Evolutionary conservation across 2,888 invertebrate genomes (phyloP), one percentile per base, ranked within the genome.

Genomic region (Phortica magna): DNA sequence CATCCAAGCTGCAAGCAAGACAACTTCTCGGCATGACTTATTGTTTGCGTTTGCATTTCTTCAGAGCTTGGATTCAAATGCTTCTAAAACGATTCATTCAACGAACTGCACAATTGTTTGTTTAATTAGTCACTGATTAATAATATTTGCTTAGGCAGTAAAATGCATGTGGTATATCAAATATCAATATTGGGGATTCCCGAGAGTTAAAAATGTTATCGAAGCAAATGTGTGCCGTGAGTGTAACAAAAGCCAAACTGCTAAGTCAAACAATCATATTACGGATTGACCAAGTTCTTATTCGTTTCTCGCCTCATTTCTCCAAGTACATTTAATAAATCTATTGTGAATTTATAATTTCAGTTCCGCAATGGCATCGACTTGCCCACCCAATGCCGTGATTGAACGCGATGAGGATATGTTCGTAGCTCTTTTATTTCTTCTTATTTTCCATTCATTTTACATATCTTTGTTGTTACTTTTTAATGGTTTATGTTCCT

Each of bases 351-450:
- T 48, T 12, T 61, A 61, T 61, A 61, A 61, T 61, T 61, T 22
- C 61, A 61, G 61, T 61, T 22, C 61, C 10, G n/a, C 61, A 9
- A 7, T 10, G 14, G 19, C 61, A n/a, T 7, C 59, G 17, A 9
- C 61, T 22, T 17, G 17, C 10, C n/a, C 61, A 22, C 10, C 61
- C 9, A 19, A 17, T 61, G 61, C 61, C 19, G 19, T 31, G 61
- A 10, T 61, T 22, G 7, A 61, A 0, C 22, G 31, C 31, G 31
- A 83, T 74, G 87, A 86, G 81, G 87, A 85, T 83, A 84, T 78
- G 85, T 85, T 85, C 78, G 85, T 85, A 88, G 81, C 72, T 75
- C 48, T 48, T 70, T 59, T 65, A 10, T 4, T 67, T n/a, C n/a
- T 67, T 43, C 19, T 19, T 42, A 41, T 48, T 4, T 41, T 2